Evolutionary conservation across 2,113 vertebrate species (phyloP).

Genomic region (Azemiops feae): DNA sequence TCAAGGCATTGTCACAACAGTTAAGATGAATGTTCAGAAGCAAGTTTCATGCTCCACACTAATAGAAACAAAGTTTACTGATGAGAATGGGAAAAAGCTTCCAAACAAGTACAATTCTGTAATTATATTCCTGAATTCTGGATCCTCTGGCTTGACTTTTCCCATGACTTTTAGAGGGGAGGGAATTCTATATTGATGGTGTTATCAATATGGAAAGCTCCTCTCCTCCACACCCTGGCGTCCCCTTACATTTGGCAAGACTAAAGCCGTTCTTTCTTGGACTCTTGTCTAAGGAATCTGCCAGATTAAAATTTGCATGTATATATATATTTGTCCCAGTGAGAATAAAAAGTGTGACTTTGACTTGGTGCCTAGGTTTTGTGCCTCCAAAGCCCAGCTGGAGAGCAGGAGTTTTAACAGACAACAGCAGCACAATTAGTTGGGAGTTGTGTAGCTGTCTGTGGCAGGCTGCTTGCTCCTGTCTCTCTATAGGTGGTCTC

Average conservation of each 20-base stretch:
- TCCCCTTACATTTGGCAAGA: conserved; percentile 14
- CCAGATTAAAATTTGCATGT: conserved; percentile 71
- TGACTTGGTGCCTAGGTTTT: conserved; percentile 75
- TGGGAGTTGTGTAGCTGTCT: conserved; percentile 79
- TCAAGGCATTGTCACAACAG: neutral
- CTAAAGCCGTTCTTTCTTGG: conserved; percentile 58
- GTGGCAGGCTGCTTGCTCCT: conserved; percentile 75
- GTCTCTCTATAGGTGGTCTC: conserved; percentile 83
- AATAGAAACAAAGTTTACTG: neutral
- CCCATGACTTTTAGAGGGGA: neutral
- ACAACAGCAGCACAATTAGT: conserved; percentile 83
- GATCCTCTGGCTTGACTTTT: neutral
- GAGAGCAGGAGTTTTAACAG: conserved; percentile 78
- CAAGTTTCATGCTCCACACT: neutral
- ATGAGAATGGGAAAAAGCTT: neutral
- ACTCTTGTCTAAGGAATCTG: conserved; percentile 61
- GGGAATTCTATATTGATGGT: neutral
- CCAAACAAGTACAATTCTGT: neutral
- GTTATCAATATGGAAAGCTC: neutral
- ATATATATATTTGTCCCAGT: conserved; percentile 71
- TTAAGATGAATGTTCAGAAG: neutral
- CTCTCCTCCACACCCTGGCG: neutral
- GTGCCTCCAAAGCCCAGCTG: conserved; percentile 78
- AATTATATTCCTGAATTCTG: neutral
- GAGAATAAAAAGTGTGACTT: conserved; percentile 72